Percentiles rank a stretch among this genome's conserved stretches.
Evolutionary conservation across 2,888 invertebrate genomes (phyloP).

Genomic region (Marronus borbonicus): DNA sequence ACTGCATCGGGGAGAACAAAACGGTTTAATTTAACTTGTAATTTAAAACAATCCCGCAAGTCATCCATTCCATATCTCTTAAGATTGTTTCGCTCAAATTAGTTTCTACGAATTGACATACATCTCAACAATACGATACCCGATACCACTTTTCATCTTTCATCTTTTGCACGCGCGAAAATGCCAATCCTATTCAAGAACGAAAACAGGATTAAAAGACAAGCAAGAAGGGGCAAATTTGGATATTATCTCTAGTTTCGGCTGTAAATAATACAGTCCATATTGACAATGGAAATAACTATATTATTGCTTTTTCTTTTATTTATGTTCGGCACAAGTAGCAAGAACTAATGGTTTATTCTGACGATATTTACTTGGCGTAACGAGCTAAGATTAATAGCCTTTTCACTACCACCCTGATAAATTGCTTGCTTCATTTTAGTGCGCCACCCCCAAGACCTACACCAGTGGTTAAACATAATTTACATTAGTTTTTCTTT

Average conservation of each 20-base stretch:
- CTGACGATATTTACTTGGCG: slow-evolving; percentile 15
- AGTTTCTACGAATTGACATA: slow-evolving; percentile 15
- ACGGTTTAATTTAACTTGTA: slow-evolving; percentile 3
- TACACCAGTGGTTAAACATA: no score
- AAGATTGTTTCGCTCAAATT: not conserved
- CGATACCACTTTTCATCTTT: no score
- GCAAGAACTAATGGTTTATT: slow-evolving; percentile 19
- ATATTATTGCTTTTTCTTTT: not conserved
- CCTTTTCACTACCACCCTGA: slow-evolving; percentile 17
- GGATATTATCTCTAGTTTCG: no score
- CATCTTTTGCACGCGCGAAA: no score
- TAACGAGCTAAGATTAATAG: slow-evolving; percentile 28
- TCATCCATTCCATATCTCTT: not conserved
- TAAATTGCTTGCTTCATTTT: slow-evolving; percentile 11
- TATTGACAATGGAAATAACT: no score
- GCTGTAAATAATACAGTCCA: no score
- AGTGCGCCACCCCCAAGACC: not conserved
- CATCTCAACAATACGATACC: no score
- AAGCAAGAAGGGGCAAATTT: no score
- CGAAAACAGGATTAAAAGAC: no score
- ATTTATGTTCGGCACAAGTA: not conserved
- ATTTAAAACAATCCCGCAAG: slow-evolving; percentile 7
- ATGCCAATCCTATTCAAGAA: no score
- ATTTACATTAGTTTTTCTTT: no score
- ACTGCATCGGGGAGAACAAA: not conserved